Conservation (phyloP, 1,140 invertebrate species). For the Chlorops oryzae region DNA sequence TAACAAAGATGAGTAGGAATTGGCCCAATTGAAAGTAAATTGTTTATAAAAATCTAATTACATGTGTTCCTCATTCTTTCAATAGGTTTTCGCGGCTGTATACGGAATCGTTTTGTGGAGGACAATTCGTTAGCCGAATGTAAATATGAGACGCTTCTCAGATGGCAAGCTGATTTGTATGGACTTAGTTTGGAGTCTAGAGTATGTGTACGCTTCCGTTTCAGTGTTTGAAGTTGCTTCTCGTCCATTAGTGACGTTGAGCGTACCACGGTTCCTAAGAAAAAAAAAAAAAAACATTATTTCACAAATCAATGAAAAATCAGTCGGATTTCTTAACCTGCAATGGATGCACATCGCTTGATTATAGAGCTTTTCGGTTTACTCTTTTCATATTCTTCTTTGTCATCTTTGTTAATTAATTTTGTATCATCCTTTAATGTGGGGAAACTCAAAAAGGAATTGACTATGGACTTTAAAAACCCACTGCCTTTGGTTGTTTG, state of each 20-base stretch:
- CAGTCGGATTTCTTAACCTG: constrained; percentile 11
- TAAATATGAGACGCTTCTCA: neutral
- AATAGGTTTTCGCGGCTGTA: constrained; percentile 34
- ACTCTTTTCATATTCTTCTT: constrained; percentile 21
- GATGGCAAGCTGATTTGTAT: neutral
- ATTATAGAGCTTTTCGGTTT: constrained; percentile 24
- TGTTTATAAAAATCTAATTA: no score
- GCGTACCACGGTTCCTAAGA: constrained; percentile 33
- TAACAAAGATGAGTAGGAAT: no score
- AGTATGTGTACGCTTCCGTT: constrained; percentile 40
- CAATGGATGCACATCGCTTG: constrained; percentile 39
- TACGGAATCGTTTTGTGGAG: constrained; percentile 39
- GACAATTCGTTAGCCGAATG: constrained; percentile 4
- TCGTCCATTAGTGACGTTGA: constrained; percentile 16
- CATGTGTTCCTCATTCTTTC: no score
- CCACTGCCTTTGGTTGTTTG: constrained; percentile 10
- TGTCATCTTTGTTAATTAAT: neutral
- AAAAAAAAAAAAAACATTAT: constrained; percentile 2
- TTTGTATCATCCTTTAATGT: constrained; percentile 6
- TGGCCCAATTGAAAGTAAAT: no score
- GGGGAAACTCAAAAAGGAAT: constrained; percentile 36
- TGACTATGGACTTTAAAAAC: constrained; percentile 35
- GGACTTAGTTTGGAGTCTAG: constrained; percentile 25
- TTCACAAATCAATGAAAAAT: neutral
- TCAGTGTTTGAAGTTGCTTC: constrained; percentile 23